phyloP scores from a whole-genome alignment of 2,113 vertebrate genomes.

The Stigmatopora nigra region DNA sequence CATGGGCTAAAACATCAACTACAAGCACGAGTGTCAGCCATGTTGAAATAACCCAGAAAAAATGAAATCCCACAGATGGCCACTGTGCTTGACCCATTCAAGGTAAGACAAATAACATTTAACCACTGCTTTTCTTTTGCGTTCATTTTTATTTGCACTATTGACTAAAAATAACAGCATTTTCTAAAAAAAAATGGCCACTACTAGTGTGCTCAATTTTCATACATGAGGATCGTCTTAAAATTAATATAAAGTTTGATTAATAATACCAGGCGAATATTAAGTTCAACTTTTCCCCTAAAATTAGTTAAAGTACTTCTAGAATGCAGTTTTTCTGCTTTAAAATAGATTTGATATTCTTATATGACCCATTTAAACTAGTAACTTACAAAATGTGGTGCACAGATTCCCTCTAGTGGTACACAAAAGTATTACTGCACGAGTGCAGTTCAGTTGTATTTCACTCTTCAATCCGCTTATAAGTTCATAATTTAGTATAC shows the following conservation, averaged over 20 bases:
- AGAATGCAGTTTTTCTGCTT: constrained; percentile 23
- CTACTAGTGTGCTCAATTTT: neutral
- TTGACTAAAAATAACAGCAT: no score
- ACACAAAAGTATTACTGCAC: neutral
- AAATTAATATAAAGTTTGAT: no score
- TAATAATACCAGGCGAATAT: no score
- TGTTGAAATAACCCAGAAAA: neutral
- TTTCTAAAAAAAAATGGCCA: no score
- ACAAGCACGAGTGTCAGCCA: neutral
- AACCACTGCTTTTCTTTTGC: neutral
- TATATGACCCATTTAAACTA: neutral
- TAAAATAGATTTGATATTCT: neutral
- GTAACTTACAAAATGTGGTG: neutral
- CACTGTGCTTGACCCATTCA: neutral
- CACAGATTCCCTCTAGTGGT: neutral
- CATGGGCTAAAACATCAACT: neutral
- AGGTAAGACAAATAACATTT: constrained; percentile 24
- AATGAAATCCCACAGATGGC: neutral
- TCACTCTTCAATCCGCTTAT: neutral
- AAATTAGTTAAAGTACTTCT: constrained; percentile 55
- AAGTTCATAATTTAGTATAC: no score
- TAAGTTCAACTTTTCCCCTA: neutral
- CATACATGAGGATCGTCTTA: no score
- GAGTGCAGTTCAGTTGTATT: neutral
- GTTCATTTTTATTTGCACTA: constrained; percentile 11